Evolutionary conservation across 2,113 vertebrate species (phyloP).

Genomic region (Cryptomyrus ogoouensis): DNA sequence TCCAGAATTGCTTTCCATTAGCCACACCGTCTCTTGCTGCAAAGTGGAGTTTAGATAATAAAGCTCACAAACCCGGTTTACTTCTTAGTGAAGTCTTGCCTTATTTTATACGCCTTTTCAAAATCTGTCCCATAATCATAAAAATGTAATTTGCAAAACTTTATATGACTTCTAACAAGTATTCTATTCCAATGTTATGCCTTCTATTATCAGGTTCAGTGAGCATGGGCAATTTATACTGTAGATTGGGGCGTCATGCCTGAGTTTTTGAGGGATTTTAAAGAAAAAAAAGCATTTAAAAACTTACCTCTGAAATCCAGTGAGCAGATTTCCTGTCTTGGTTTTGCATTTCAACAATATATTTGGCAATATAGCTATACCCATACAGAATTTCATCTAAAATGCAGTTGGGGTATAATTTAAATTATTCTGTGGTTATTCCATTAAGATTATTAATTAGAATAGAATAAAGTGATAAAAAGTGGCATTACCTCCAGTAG

Average conservation of each 20-base stretch:
- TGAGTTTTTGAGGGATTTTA: not conserved
- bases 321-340: not conserved
- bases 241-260: not conserved
- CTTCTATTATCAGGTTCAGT: constrained; percentile 3
- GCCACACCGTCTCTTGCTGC: not conserved
- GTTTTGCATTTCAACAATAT: constrained; percentile 1
- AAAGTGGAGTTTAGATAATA: not conserved
- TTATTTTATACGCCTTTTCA: not conserved
- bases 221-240: not conserved
- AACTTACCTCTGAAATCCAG: not conserved
- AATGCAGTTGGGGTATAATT: not conserved
- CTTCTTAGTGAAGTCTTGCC: not conserved
- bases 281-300: not conserved
- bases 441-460: not conserved
- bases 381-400: not conserved
- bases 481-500: not conserved
- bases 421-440: not conserved
- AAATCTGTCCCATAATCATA: constrained; percentile 1
- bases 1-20: not conserved
- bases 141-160: not conserved
- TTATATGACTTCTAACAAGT: not conserved
- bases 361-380: not conserved
- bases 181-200: not conserved
- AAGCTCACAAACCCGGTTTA: not conserved
- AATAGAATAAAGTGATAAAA: not conserved